Evolutionary conservation across 1,140 invertebrate species (phyloP).

Genomic region (Lethocerus indicus): DNA sequence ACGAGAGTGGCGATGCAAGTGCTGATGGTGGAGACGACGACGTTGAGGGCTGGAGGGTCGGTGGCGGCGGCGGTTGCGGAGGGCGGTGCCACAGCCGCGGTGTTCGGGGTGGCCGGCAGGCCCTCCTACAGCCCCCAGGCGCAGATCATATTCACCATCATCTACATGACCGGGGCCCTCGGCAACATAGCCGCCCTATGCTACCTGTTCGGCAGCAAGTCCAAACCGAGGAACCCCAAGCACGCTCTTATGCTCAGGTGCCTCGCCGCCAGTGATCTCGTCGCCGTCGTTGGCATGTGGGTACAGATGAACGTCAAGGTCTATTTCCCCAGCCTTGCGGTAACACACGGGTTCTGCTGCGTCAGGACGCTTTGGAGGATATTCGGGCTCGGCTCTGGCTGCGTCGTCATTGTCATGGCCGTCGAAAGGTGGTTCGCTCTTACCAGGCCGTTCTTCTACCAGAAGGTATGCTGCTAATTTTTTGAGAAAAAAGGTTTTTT

Average conservation of each 20-base stretch:
- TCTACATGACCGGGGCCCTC: slow-evolving; percentile 35
- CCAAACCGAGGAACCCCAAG: slow-evolving; percentile 41
- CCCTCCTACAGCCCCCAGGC: slow-evolving; percentile 20
- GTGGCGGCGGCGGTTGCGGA: not conserved
- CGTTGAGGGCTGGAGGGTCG: not conserved
- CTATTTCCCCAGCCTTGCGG: slow-evolving; percentile 24
- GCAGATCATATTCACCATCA: slow-evolving; percentile 31
- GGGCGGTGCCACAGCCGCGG: not conserved
- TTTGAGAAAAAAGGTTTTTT: too few species aligned
- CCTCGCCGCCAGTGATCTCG: slow-evolving; percentile 58
- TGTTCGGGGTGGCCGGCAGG: not conserved
- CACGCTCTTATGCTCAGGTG: slow-evolving; percentile 64
- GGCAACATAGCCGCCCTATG: slow-evolving; percentile 40
- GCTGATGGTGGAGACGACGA: not conserved
- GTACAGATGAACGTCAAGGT: slow-evolving; percentile 38
- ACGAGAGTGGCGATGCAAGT: not conserved
- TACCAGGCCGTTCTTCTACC: slow-evolving; percentile 72
- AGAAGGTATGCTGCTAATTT: too few species aligned
- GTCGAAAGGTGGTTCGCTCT: slow-evolving; percentile 68
- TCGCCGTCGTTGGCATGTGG: slow-evolving; percentile 36
- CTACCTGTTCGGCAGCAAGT: slow-evolving; percentile 29
- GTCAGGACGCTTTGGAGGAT: slow-evolving; percentile 53
- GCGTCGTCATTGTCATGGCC: slow-evolving; percentile 74
- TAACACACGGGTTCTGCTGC: slow-evolving; percentile 35
- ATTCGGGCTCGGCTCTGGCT: slow-evolving; percentile 71